Base-by-base conservation (phyloP, 2,113 vertebrate genomes). In the Thunnus maccoyii region DNA sequence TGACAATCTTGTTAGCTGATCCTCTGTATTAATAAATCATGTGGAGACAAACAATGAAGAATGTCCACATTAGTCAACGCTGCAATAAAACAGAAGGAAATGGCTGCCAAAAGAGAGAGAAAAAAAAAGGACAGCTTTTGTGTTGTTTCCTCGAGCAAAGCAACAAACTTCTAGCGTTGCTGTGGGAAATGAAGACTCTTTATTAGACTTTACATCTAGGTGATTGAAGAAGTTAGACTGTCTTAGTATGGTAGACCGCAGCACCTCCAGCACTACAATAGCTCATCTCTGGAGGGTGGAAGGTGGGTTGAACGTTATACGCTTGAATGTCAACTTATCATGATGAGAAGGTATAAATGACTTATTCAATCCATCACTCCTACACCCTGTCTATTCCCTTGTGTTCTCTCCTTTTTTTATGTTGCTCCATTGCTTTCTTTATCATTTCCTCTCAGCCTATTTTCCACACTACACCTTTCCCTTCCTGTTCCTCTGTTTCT, bases 1-100 rank as follows among this genome's bases (percentile, higher is more conserved):
- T 80, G 80, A 84, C 80, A 68, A 72, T 69, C 72, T 84, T 80
- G 77, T 84, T 84, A 84, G 69, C 77, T 47, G 81, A 77, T 80
- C 68, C 61, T 72, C 66, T 20, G 58, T 83, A 63, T 72, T 63
- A 80, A 80, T 83, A 84, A 80, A 84, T 87, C 85, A 77, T 50
- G 27, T 15, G 0, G 20, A 72, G 61, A 61, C 36, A 76, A 80
- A 87, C 81, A 80, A 87, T 87, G 72, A 72, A 76, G 66, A 84
- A 84, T 52, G 36, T 72, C 81, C 81, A 87, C 85, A 61, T 73
- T 72, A 77, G 67, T 64, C 80, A 73, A 14, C 67, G 4, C 47
- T 46, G 73, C 81, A 81, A 80, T 77, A 80, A 80, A 80, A 68
- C 48, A 69, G 60, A 69, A 25, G 58, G 56, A 75, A 72, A 57